phyloP scores from a whole-genome alignment of 2,797 vertebrate species.

The Acridotheres tristis region DNA sequence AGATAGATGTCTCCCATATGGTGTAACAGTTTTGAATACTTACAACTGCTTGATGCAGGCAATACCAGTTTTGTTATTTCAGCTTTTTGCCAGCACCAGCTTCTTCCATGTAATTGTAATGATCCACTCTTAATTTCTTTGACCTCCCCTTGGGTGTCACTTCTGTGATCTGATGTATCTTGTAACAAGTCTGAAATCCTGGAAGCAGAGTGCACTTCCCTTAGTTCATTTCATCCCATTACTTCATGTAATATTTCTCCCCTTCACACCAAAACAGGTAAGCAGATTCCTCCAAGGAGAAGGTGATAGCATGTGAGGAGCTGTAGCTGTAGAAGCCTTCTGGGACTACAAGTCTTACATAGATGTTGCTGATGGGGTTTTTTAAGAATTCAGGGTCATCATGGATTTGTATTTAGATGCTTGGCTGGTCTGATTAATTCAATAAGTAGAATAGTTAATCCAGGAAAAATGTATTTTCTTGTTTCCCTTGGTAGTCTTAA shows the following conservation, averaged over 20 bases:
- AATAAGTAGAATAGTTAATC: background rate
- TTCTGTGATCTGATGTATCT: background rate
- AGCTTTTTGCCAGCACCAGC: background rate
- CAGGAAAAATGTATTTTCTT: background rate
- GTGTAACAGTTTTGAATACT: background rate
- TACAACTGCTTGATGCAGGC: background rate
- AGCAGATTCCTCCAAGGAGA: background rate
- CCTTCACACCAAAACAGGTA: background rate
- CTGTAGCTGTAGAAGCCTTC: background rate
- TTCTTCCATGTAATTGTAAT: background rate
- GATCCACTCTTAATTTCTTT: background rate
- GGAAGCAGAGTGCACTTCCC: background rate
- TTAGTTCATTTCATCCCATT: background rate
- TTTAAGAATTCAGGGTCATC: background rate
- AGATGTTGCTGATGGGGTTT: background rate
- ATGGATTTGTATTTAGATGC: background rate
- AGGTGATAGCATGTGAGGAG: background rate
- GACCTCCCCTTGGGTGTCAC: background rate
- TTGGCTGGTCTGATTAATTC: background rate
- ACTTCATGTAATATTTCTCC: background rate
- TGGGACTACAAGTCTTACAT: background rate
- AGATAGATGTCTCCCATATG: conserved; percentile 21
- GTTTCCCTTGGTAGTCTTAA: background rate
- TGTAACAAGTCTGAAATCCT: background rate
- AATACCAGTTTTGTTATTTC: background rate